Evolutionary conservation across 2,797 vertebrate species (phyloP).

Genomic region (Clarias pachynema): DNA sequence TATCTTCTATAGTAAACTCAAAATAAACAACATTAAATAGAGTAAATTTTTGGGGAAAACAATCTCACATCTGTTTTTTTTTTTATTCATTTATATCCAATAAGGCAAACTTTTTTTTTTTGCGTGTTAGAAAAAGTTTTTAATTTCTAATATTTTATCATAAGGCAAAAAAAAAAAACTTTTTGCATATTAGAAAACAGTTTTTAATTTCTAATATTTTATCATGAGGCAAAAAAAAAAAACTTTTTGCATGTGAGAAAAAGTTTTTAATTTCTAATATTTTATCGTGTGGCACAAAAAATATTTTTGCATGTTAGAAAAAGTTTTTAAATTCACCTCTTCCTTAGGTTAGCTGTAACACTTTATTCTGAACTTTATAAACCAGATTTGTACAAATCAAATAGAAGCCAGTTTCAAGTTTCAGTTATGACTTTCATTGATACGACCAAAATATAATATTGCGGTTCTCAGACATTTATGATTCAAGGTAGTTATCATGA

Average conservation of each 20-base stretch:
- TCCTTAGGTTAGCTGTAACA: background rate
- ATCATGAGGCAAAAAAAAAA: too few relatives aligned
- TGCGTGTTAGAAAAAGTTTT: too few relatives aligned
- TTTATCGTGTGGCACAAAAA: too few relatives aligned
- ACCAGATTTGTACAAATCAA: background rate
- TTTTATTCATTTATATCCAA: background rate
- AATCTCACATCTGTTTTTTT: too few relatives aligned
- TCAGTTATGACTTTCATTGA: background rate
- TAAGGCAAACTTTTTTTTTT: background rate
- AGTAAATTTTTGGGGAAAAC: too few relatives aligned
- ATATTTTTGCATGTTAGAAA: too few relatives aligned
- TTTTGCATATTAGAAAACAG: too few relatives aligned
- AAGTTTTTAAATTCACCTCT: background rate
- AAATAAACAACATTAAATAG: background rate
- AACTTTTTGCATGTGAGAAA: too few relatives aligned
- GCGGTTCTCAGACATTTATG: background rate
- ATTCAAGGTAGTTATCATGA: background rate
- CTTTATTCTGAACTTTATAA: background rate
- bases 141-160: too few relatives aligned
- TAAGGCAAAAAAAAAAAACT: too few relatives aligned
- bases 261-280: too few relatives aligned
- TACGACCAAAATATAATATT: background rate
- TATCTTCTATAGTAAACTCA: background rate
- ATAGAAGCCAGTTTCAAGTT: background rate
- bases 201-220: too few relatives aligned